Conservation (phyloP, 1,140 invertebrate species). For the Nasonia giraulti region DNA sequence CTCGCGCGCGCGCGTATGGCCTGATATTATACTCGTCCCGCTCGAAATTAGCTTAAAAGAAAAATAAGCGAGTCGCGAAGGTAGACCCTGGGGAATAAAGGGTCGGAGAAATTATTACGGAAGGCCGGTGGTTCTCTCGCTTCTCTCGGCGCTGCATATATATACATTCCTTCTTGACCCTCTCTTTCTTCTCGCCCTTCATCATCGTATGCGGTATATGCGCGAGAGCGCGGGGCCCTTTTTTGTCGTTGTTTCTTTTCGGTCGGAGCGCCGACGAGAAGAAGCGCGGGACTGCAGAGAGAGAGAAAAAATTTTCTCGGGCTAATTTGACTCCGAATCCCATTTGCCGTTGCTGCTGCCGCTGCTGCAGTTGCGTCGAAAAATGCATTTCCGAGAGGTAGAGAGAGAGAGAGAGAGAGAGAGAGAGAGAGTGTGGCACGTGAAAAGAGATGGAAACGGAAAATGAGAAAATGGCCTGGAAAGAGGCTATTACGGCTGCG, state of each 20-base stretch:
- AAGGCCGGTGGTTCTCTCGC: not conserved
- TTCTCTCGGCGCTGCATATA: not conserved
- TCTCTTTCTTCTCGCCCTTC: conserved; percentile 14
- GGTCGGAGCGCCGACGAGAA: conserved; percentile 2
- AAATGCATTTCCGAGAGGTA: conserved; percentile 1
- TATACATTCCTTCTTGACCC: not conserved
- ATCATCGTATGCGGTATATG: not conserved
- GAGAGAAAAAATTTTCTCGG: not conserved
- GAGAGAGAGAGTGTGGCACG: not conserved
- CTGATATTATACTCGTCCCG: not conserved
- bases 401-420: conserved; percentile 26
- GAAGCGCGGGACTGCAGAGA: not conserved
- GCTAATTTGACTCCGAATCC: conserved; percentile 3
- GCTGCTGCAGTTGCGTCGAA: conserved; percentile 1
- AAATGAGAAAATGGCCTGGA: not conserved
- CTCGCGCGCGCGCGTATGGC: not conserved
- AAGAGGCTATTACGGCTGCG: not conserved
- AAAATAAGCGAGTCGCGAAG: not conserved
- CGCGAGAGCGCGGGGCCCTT: not conserved
- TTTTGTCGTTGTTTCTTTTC: not conserved
- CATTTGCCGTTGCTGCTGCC: not conserved
- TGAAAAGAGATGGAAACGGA: not conserved
- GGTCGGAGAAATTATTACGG: conserved; percentile 22
- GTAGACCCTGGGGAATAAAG: not conserved
- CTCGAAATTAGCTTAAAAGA: not conserved